Conservation (phyloP, 2,797 vertebrate genomes). For the Perodicticus potto region DNA sequence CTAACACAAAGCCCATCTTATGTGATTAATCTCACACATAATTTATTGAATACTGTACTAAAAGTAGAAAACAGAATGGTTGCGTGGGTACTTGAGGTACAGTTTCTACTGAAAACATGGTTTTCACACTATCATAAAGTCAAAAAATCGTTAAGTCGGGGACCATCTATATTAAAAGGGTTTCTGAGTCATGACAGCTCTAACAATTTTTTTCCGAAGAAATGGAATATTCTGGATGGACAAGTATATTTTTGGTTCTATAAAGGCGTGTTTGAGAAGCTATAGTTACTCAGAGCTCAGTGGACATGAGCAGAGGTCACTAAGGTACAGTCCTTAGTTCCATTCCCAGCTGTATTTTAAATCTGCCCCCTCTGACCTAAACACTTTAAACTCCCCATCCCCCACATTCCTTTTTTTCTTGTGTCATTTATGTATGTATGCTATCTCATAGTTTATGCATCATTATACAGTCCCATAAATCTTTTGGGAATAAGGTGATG, state of each 20-base stretch:
- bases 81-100: background rate
- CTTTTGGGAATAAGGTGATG: background rate
- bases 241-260: slow-evolving; percentile 24
- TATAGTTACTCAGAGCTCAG: background rate
- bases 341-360: slow-evolving; percentile 1
- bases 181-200: background rate
- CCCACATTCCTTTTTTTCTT: background rate
- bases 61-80: background rate
- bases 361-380: background rate
- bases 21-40: background rate
- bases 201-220: background rate
- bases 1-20: background rate
- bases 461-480: background rate
- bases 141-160: background rate
- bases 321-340: slow-evolving; percentile 16
- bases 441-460: background rate
- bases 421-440: background rate
- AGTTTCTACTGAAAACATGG: background rate
- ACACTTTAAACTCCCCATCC: background rate
- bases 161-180: background rate
- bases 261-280: slow-evolving; percentile 35
- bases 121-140: background rate
- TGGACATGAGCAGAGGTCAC: background rate
- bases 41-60: background rate
- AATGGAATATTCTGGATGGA: slow-evolving; percentile 47